Conservation (phyloP, 2,888 invertebrate genomes). For the Conomelus anceps region DNA sequence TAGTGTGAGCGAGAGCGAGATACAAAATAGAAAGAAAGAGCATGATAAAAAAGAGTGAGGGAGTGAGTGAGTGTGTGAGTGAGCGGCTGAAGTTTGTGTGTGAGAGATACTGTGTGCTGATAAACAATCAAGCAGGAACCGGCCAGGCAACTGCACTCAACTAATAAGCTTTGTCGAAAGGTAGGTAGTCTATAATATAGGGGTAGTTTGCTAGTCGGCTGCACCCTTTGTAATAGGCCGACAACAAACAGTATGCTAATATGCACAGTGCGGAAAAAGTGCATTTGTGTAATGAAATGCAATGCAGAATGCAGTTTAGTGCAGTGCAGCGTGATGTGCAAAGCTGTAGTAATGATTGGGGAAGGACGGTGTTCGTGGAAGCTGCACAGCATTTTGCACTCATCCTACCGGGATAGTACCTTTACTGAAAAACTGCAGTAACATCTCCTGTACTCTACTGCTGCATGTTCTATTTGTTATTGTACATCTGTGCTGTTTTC, state of each 20-base stretch:
- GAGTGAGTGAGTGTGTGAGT: not conserved
- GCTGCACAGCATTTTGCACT: too few relatives aligned
- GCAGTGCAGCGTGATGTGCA: too few relatives aligned
- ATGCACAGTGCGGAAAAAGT: not conserved
- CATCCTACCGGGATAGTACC: too few relatives aligned
- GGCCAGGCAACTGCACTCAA: not conserved
- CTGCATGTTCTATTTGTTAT: not conserved
- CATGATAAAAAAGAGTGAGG: not conserved
- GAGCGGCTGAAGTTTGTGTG: not conserved
- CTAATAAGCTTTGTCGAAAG: not conserved
- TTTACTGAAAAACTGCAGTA: not conserved
- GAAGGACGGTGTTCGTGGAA: not conserved
- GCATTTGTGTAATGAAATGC: not conserved
- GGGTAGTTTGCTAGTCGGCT: not conserved
- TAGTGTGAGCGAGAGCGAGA: not conserved
- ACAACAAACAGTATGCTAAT: not conserved
- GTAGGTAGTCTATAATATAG: not conserved
- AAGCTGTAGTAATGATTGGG: not conserved
- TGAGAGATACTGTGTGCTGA: too few relatives aligned
- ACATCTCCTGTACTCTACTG: not conserved
- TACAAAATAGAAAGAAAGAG: not conserved
- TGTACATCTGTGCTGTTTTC: not conserved
- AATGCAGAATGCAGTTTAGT: not conserved
- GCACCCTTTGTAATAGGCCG: not conserved
- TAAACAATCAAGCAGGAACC: not conserved